phyloP scores from a whole-genome alignment of 2,797 vertebrate genomes.

The Monodelphis domestica region DNA sequence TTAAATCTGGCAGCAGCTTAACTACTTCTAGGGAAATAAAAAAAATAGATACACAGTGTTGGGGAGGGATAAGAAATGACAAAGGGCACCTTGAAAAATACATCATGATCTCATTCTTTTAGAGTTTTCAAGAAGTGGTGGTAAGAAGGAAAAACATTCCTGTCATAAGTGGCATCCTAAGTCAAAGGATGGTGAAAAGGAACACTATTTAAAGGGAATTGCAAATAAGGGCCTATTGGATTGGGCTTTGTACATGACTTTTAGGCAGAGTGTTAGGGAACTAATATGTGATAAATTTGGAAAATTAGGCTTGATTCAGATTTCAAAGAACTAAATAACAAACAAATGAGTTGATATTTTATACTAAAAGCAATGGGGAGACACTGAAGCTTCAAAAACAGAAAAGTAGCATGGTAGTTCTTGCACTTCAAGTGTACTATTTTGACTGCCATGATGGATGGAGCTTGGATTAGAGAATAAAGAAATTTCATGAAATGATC shows the following conservation, averaged over 20 bases:
- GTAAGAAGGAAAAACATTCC: neutral
- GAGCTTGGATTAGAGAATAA: neutral
- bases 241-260: neutral
- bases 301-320: neutral
- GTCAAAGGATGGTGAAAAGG: neutral
- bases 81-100: neutral
- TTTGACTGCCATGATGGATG: neutral
- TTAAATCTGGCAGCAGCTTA: slow-evolving; percentile 49
- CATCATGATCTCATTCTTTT: neutral
- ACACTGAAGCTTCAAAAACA: neutral
- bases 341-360: neutral
- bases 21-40: slow-evolving; percentile 60
- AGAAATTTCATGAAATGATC: neutral
- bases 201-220: neutral
- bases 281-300: neutral
- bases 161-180: neutral
- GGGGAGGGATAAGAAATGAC: neutral
- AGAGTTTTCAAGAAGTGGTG: neutral
- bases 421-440: neutral
- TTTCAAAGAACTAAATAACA: neutral
- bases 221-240: neutral
- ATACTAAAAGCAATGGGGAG: neutral
- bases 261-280: neutral
- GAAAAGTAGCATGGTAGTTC: neutral
- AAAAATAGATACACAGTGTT: neutral